A percentile compares a stretch with the other conserved stretches of the same genome.
Evolutionary conservation across 1,140 invertebrate species (phyloP).

Genomic region (Glossosoma conforme): DNA sequence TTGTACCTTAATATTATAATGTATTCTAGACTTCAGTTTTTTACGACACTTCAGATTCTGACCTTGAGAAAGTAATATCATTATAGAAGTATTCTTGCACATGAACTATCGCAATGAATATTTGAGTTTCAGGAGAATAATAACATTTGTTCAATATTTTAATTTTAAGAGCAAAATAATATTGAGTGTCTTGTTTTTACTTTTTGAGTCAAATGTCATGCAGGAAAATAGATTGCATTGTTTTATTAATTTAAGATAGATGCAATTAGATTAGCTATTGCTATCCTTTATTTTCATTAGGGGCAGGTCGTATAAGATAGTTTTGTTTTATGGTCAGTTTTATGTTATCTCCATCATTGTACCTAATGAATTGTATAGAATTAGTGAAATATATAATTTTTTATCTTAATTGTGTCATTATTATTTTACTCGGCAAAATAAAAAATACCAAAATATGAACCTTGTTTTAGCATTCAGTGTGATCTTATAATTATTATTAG

Average conservation of each 20-base stretch:
- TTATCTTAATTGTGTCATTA: slow-evolving; percentile 28
- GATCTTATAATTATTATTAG: no score
- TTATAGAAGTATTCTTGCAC: background rate
- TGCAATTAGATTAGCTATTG: slow-evolving; percentile 15
- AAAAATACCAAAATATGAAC: no score
- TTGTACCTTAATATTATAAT: slow-evolving; percentile 23
- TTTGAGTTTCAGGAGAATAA: background rate
- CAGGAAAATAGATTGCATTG: slow-evolving; percentile 15
- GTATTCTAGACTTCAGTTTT: background rate
- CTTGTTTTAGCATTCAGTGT: no score
- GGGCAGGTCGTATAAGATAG: slow-evolving; percentile 25
- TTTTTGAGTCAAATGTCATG: slow-evolving; percentile 1
- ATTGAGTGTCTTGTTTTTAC: slow-evolving; percentile 3
- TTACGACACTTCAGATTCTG: background rate
- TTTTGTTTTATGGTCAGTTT: slow-evolving; percentile 31
- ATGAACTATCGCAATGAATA: background rate
- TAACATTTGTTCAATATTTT: background rate
- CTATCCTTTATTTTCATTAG: slow-evolving; percentile 18
- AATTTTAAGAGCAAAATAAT: slow-evolving; percentile 1
- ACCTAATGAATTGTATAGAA: slow-evolving; percentile 31
- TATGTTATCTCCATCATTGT: slow-evolving; percentile 30
- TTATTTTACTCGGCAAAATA: slow-evolving; percentile 17
- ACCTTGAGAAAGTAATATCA: no score
- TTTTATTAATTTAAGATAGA: slow-evolving; percentile 5
- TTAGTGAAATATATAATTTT: slow-evolving; percentile 34